Base-by-base conservation (phyloP, 2,888 invertebrate species). In the Apamea sordens region DNA sequence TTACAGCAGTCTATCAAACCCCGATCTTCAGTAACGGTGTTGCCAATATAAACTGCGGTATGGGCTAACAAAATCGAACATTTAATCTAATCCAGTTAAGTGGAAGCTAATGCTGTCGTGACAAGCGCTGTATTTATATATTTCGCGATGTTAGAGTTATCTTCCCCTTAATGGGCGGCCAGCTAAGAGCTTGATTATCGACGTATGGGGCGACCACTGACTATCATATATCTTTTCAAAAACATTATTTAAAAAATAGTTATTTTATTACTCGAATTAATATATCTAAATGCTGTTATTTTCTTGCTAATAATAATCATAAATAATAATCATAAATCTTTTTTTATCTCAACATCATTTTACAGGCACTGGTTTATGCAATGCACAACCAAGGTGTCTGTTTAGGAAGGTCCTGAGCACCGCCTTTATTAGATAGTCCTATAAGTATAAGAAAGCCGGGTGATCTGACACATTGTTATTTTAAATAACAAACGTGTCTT, bases 31-130 rank as follows among this genome's bases (percentile, higher is more conserved):
- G 68, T 80, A 82, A 85, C 82, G 76, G 80, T 84, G 79, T 88
- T 78, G 76, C 76, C 79, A 89, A 81, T 88, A 80, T 79, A 89
- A 82, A 86, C 79, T 82, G 80, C 80, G 61, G 84, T 88, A 77
- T 78, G 84, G 83, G 64, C 79, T 86, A 89, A 90, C 91, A 84
- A 89, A 90, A 92, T 89, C 88, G 76, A 89, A 95, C 83, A 79
- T 85, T 77, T 82, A 83, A 89, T 96, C 96, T 95, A 92, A 95
- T 96, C 95, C 87, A 53, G 85, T 92, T 93, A 96, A 95, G 93
- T 95, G 95, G 95, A 93, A 91, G 93, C 93, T 94, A 95, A 95
- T 95, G 94, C 93, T 88, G 90, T 89, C 93, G 93, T 93, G 95
- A 94, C 94, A 94, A 92, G 91, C 88, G 79, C 91, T 85, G 91